Conservation (phyloP, 2,797 vertebrate genomes). For the Amblyraja radiata region DNA sequence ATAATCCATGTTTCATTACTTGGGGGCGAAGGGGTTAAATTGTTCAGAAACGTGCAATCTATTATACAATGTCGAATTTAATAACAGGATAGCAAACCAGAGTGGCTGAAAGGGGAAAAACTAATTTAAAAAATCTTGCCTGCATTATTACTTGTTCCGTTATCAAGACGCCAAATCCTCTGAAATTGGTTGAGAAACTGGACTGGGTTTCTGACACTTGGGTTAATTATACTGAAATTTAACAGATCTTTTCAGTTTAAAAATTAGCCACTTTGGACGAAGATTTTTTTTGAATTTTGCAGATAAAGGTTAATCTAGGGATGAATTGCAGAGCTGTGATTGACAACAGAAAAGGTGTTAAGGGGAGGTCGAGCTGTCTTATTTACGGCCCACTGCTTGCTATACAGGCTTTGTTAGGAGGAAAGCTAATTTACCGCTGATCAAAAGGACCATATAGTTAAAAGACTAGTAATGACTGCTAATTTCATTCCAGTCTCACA, state of each 20-base stretch:
- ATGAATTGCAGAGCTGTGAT: conserved; percentile 36
- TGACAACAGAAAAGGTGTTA: conserved; percentile 35
- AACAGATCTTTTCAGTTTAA: conserved; percentile 41
- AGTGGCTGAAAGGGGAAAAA: conserved; percentile 15
- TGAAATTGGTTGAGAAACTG: conserved; percentile 45
- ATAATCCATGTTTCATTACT: not conserved
- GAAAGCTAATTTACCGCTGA: conserved; percentile 70
- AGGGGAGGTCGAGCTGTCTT: conserved; percentile 49
- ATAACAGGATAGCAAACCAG: conserved; percentile 29
- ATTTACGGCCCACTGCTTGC: conserved; percentile 71
- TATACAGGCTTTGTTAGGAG: conserved; percentile 49
- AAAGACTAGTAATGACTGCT: conserved; percentile 59
- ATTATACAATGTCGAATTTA: conserved; percentile 31
- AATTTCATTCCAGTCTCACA: conserved; percentile 73
- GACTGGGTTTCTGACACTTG: conserved; percentile 46
- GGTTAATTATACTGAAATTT: conserved; percentile 48
- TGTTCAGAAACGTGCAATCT: conserved; percentile 35
- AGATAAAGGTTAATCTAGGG: conserved; percentile 36
- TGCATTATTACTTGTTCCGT: conserved; percentile 28
- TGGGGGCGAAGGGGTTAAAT: conserved; percentile 20
- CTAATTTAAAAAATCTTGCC: conserved; percentile 27
- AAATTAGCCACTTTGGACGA: conserved; percentile 46
- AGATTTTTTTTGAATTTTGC: conserved; percentile 45
- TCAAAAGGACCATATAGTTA: conserved; percentile 66
- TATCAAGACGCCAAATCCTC: conserved; percentile 30